phyloP scores from a whole-genome alignment of 2,113 vertebrate genomes.

The Elachura formosa region DNA sequence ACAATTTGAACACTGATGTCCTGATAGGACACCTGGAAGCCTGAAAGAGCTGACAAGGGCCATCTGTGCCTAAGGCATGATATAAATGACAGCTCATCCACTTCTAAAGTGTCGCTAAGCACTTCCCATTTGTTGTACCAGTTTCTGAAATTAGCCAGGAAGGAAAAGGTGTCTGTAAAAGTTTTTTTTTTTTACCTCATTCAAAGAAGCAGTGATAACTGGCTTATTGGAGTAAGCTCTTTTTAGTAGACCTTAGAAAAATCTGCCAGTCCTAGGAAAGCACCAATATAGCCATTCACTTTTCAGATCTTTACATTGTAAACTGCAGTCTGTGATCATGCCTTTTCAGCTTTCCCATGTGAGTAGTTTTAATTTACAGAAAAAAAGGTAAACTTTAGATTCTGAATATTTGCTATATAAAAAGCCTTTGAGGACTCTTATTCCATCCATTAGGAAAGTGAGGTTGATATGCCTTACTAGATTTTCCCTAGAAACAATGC shows the following conservation, averaged over 20 bases:
- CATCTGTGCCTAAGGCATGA: not conserved
- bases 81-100: not conserved
- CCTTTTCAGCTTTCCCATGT: not conserved
- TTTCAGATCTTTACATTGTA: not conserved
- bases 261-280: not conserved
- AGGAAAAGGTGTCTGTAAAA: not conserved
- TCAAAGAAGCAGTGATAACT: not conserved
- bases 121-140: not conserved
- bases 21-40: not conserved
- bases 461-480: not conserved
- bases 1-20: not conserved
- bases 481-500: not conserved
- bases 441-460: not conserved
- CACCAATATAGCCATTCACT: not conserved
- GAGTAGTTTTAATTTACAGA: not conserved
- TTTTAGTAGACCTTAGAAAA: not conserved
- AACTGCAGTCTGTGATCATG: not conserved
- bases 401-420: not conserved
- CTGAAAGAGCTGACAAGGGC: not conserved
- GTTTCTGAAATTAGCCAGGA: not conserved
- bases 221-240: not conserved
- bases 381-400: not conserved
- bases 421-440: not conserved
- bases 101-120: not conserved
- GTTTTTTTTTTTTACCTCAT: not conserved